Base-by-base conservation (phyloP, 2,888 invertebrate species). In the Melanchra persicariae region DNA sequence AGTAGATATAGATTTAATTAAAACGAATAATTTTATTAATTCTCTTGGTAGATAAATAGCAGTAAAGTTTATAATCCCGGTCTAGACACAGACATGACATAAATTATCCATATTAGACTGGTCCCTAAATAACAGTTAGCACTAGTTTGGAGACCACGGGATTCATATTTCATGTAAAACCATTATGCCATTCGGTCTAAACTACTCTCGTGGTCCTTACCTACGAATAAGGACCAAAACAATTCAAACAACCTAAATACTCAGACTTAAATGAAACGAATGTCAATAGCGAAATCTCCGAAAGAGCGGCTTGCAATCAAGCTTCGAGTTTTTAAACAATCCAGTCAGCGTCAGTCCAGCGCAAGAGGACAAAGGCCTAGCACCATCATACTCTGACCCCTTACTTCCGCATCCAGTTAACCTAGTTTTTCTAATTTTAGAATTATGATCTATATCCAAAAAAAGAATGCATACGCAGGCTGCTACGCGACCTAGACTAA, bases 341-440 rank as follows among this genome's bases (percentile, higher is more conserved):
- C 24, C 22, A 37, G 9, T 24, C 37, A 3, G 49, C 57, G 43
- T 26, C 22, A 73, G 63, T 57, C 73, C 64, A 19, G 49, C 22
- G 72, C 73, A 19, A 51, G 40, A 55, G 19, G 43, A 72, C 64
- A 58, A 73, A 64, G 49, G 64, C 45, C 43, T 30, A 12, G 45
- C 57, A 37, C 43, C 49, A 37, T 43, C 22, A 22, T 26, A 51
- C 63, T 19, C 19, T 51, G 74, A 74, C 51, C 65, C 52, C 45
- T n/a, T 22, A 64, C 51, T 52, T 58, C 63, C 64, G 64, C 74
- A 64, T 45, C 65, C 73, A 45, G 73, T 64, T 73, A 64, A 58
- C 58, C 74, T 58, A 58, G 58, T 74, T 74, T n/a, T 74, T 65
- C 58, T 58, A 60, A 74, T 49, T 64, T 74, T 58, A 51, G 57